Evolutionary conservation across 2,888 invertebrate species (phyloP), one percentile per base, ranked within the genome.

Genomic region (Glomeris marginata): DNA sequence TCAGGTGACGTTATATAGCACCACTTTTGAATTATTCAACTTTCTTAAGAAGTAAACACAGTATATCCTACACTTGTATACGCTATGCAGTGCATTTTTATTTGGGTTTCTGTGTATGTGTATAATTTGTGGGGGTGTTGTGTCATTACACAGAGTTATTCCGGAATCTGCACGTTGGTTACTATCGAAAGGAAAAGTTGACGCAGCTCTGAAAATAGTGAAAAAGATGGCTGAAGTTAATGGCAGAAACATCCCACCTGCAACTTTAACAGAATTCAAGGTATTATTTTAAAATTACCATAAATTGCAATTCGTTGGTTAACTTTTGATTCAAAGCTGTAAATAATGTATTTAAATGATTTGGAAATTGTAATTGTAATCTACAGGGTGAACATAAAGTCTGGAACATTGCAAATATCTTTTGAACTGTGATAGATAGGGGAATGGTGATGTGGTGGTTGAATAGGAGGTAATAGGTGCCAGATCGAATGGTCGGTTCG

Each of bases 151-250:
- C 15, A 54, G 54, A 15, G 18, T 55, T 18, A 70, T 71, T 1
- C 74, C 75, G 0, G 76, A 77, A 61, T 76, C 76, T 57, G 75
- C 73, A 66, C 82, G 84, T 59, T 88, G 88, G 88, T 68, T 90
- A 37, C 80, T 86, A 1, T 85, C 87, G 0, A 85, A 86, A 69
- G 87, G 87, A 2, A 76, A 81, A 65, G 74, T 84, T 2, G 83
- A 85, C 59, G 78, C 80, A 62, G 85, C 88, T 0, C 72, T 86
- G 10, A 69, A 65, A 0, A 87, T 88, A 41, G 72, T 88, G 61
- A 78, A 77, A 64, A 83, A 80, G 61, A 81, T 88, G 60, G 85
- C 86, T 61, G 75, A 74, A 55, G 77, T 85, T 47, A 90, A 90
- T 64, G 77, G 78, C 44, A 80, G 76, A 1, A 33, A 49, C 2